A percentile compares a stretch with the other conserved stretches of the same genome.
Conservation (phyloP, 2,797 vertebrate species). For the Pempheris klunzingeri region DNA sequence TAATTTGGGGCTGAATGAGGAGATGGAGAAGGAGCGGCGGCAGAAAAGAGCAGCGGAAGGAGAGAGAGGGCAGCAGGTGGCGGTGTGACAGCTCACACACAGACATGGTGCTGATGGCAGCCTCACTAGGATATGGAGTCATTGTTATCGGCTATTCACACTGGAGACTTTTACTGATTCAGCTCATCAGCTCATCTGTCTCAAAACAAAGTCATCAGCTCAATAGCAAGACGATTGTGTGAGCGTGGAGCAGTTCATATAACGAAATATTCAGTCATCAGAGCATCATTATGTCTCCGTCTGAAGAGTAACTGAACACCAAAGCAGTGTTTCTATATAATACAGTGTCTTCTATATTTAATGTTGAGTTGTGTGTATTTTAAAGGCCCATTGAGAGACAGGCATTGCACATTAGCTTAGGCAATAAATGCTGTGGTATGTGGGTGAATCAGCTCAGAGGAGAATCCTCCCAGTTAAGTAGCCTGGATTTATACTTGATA, state of each 20-base stretch:
- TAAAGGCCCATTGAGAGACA: too few species aligned
- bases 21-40: conserved; percentile 2
- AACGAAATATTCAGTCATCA: too few species aligned
- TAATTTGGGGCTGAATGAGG: conserved; percentile 24
- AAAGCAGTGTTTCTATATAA: too few species aligned
- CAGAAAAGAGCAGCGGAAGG: not conserved
- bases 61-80: conserved; percentile 31
- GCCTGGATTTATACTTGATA: too few species aligned
- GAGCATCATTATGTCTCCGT: not conserved
- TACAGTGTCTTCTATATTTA: too few species aligned
- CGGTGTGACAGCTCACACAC: too few species aligned
- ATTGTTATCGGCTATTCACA: not conserved
- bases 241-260: not conserved
- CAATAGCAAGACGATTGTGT: not conserved
- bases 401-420: too few species aligned
- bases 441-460: too few species aligned
- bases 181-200: not conserved
- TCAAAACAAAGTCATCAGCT: not conserved
- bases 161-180: not conserved
- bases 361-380: too few species aligned
- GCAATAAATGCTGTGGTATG: too few species aligned
- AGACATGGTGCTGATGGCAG: not conserved
- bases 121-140: not conserved
- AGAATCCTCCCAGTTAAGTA: too few species aligned
- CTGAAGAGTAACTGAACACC: too few species aligned